Evolutionary conservation across 2,888 invertebrate species (phyloP).

Genomic region (Artemia sp.): DNA sequence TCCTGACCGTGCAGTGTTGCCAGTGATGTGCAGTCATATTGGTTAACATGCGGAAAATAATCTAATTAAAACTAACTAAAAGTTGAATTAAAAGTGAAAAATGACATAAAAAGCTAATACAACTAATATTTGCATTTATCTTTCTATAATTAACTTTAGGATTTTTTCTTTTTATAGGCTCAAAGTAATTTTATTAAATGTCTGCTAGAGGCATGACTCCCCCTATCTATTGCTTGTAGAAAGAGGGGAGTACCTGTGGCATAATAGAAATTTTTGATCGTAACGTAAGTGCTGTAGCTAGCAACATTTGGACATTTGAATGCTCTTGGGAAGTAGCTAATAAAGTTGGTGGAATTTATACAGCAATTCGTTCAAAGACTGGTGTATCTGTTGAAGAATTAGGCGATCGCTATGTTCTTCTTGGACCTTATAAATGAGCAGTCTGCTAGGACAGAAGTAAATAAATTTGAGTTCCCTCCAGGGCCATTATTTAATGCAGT

Average conservation of each 20-base stretch:
- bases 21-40: too few relatives aligned
- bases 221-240: constrained; percentile 52
- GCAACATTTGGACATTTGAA: constrained; percentile 94
- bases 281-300: constrained; percentile 62
- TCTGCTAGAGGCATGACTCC: constrained; percentile 24
- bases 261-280: constrained; percentile 63
- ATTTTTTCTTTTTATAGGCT: too few relatives aligned
- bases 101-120: too few relatives aligned
- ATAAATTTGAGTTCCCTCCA: constrained; percentile 67
- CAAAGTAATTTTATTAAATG: constrained; percentile 1
- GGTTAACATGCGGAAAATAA: too few relatives aligned
- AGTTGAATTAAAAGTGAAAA: too few relatives aligned
- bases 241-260: constrained; percentile 62
- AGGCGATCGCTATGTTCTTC: constrained; percentile 88
- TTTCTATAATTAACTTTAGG: too few relatives aligned
- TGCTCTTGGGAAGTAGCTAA: constrained; percentile 98
- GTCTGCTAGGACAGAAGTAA: constrained; percentile 84
- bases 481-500: constrained; percentile 58
- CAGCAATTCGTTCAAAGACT: constrained; percentile 93
- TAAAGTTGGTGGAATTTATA: constrained; percentile 99
- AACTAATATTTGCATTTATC: too few relatives aligned
- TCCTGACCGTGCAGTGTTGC: too few relatives aligned
- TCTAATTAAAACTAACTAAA: too few relatives aligned
- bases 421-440: constrained; percentile 86
- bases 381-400: constrained; percentile 90